Percentiles rank a stretch among this genome's conserved stretches.
Conservation (phyloP, 2,113 vertebrate genomes). For the Bufo gargarizans region DNA sequence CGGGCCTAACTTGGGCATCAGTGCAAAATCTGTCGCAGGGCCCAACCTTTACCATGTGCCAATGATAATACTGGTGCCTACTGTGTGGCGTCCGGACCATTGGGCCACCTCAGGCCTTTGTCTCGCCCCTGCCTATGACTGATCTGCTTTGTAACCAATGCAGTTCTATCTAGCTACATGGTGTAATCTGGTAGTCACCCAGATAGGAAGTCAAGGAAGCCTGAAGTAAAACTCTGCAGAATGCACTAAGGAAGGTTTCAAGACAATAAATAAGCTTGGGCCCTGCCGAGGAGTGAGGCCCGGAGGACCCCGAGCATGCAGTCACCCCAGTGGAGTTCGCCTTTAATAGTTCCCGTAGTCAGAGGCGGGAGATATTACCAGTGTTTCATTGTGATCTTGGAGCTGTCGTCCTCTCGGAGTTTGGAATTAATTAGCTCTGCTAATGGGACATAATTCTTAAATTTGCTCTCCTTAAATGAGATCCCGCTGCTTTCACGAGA, state of each 20-base stretch:
- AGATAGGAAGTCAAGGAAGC: background rate
- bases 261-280: background rate
- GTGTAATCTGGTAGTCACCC: background rate
- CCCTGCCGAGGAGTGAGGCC: background rate
- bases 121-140: no score
- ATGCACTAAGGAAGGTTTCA: background rate
- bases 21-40: no score
- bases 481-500: conserved; percentile 32
- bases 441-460: conserved; percentile 51
- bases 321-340: background rate
- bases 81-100: no score
- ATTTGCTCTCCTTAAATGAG: conserved; percentile 22
- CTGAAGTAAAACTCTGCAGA: background rate
- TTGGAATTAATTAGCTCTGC: conserved; percentile 37
- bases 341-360: background rate
- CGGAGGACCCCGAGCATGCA: background rate
- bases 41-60: no score
- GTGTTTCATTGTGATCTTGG: conserved; percentile 29
- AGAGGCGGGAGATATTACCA: background rate
- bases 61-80: no score
- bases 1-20: no score
- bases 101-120: no score
- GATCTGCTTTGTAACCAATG: no score
- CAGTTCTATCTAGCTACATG: no score
- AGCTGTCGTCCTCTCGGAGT: conserved; percentile 26